A percentile compares a stretch with the other conserved stretches of the same genome.
Evolutionary conservation across 2,113 vertebrate species (phyloP).

Genomic region (Recurvirostra avosetta): DNA sequence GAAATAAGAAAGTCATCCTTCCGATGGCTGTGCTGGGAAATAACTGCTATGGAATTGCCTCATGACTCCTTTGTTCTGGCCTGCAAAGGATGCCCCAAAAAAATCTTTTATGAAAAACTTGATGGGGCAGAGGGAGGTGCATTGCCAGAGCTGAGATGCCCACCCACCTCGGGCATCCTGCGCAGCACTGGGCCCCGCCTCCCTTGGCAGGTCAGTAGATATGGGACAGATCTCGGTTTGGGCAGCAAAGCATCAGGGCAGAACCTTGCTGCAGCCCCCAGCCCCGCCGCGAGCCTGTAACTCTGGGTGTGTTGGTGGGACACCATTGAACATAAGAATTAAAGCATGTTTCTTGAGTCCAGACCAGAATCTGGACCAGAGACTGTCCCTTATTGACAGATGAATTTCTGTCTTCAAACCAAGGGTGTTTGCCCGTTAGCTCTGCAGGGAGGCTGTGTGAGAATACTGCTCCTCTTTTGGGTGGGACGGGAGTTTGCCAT

Average conservation of each 20-base stretch:
- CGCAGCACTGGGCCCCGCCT: background rate
- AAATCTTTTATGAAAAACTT: too few relatives aligned
- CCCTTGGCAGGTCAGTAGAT: background rate
- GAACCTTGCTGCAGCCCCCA: background rate
- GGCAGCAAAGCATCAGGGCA: background rate
- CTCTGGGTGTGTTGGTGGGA: background rate
- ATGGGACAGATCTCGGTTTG: background rate
- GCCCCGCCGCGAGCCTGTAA: background rate
- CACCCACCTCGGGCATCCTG: background rate
- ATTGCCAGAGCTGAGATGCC: background rate
- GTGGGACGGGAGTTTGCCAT: background rate
- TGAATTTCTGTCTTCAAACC: background rate
- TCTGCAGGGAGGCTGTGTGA: background rate
- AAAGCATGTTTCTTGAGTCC: background rate
- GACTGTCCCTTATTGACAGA: background rate
- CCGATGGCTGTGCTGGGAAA: background rate
- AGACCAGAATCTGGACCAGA: background rate
- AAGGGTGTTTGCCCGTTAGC: background rate
- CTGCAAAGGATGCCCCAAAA: background rate
- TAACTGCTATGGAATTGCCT: background rate
- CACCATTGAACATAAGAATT: fast-evolving
- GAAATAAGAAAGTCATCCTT: background rate
- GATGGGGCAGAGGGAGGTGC: background rate
- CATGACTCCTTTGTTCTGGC: background rate
- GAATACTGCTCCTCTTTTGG: background rate